These are phyloP conservation scores for Alfaro cultratus DNA, from an alignment of 2,797 vertebrate species.

Conservation along the genomic window DNA sequence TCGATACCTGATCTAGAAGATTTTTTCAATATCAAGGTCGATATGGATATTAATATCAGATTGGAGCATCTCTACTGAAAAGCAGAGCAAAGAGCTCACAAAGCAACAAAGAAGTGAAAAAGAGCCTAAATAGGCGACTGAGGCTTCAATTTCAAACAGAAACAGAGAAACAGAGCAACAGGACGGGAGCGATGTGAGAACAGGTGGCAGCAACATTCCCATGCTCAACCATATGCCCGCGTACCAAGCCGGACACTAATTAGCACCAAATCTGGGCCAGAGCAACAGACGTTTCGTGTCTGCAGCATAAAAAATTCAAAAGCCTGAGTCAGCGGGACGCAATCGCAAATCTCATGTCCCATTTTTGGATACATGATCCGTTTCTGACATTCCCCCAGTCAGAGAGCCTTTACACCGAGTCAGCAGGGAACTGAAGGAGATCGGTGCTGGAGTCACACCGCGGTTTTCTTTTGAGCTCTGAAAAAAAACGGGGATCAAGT, in stretches of 20 bases:
- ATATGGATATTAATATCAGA: no score
- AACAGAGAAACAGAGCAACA: conserved; percentile 22
- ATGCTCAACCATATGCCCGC: conserved; percentile 53
- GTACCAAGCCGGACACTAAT: conserved; percentile 72
- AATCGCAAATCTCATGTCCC: conserved; percentile 42
- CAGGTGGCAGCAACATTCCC: conserved; percentile 66
- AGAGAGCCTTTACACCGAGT: conserved; percentile 26
- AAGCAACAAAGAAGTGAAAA: not conserved
- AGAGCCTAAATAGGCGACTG: conserved; percentile 30
- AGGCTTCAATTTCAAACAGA: conserved; percentile 5
- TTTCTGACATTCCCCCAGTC: conserved; percentile 8
- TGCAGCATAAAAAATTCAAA: conserved; percentile 76
- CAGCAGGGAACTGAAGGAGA: conserved; percentile 28
- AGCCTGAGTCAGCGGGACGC: conserved; percentile 59
- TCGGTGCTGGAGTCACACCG: conserved; percentile 33
- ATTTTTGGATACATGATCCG: conserved; percentile 15
- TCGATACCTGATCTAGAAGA: no score
- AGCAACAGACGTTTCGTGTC: conserved; percentile 69
- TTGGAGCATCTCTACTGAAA: no score
- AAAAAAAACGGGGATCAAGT: conserved; percentile 44
- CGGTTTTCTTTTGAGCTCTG: conserved; percentile 37
- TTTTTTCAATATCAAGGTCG: no score
- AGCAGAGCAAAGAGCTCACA: not conserved
- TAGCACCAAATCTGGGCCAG: conserved; percentile 77
- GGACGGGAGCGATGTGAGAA: conserved; percentile 40